Evolutionary conservation across 2,888 invertebrate species (phyloP), one percentile per base, ranked within the genome.

Genomic region (Gari tellinella): DNA sequence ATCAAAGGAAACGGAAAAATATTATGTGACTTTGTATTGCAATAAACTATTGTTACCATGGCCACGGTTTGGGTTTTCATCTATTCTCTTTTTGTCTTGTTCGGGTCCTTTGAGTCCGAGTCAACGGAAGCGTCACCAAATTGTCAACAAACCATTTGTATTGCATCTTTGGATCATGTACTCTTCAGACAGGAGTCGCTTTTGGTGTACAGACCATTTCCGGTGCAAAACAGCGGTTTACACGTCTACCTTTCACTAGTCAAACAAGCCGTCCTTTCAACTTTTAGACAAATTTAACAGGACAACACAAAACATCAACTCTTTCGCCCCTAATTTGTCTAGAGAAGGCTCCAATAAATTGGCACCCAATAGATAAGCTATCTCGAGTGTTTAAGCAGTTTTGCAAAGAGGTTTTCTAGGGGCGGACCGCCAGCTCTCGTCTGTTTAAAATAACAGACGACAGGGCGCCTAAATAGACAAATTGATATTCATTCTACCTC

Each of bases 361-460:
- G 57, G 69, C 49, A 61, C 61, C 49, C 57, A 68, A 67, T 61
- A 66, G 73, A 63, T 70, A 73, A 66, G 65, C 26, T 55, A 67
- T 56, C 43, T 70, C 19, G 43, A 78, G 78, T 73, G 78, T 70
- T 66, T 73, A 43, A 69, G 57, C 37, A 70, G 62, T 52, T 62
- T 70, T 62, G 51, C 48, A 51, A 45, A 64, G 63, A 53, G 57
- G 37, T 43, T 60, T 55, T 57, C 38, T 67, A 78, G 68, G 63
- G 79, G 79, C 58, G 79, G 63, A 51, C 51, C 40, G 41, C 31
- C 48, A 56, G 40, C 51, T 75, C 72, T 65, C 52, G 51, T 45
- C 72, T 72, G 79, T 72, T 79, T 65, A 62, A 75, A 72, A 65
- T 66, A 72, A 79, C 79, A 74, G 79, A 75, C 79, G 63, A 25